Evolutionary conservation across 2,113 vertebrate species (phyloP).

Genomic region (Gopherus evgoodei): DNA sequence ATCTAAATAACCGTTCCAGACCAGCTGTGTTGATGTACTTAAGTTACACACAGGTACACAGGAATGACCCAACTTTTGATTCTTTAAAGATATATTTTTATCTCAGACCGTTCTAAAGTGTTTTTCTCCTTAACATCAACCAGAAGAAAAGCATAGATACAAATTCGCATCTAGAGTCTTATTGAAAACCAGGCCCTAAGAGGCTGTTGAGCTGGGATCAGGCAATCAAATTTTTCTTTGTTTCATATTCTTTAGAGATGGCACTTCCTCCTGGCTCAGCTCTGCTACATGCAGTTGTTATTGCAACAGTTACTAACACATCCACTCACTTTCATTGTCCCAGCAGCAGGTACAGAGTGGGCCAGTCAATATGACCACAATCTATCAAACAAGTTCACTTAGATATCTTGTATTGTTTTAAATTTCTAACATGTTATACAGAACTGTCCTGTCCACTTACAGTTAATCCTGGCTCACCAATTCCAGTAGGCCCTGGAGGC

Average conservation of each 20-base stretch:
- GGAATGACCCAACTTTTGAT: neutral
- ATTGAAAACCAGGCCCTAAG: neutral
- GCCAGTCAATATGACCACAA: neutral
- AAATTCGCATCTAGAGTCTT: neutral
- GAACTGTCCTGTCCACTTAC: conserved; percentile 77
- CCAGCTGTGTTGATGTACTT: neutral
- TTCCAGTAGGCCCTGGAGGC: conserved; percentile 79
- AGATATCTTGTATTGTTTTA: neutral
- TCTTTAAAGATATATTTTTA: neutral
- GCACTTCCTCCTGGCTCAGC: neutral
- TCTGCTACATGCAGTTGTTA: neutral
- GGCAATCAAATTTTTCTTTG: neutral
- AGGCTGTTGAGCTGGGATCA: neutral
- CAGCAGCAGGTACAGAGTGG: neutral
- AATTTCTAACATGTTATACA: neutral
- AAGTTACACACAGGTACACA: neutral
- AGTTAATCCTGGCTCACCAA: conserved; percentile 84
- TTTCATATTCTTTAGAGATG: neutral
- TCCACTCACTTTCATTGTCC: neutral
- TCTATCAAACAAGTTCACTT: neutral
- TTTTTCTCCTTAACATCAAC: neutral
- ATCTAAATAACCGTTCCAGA: neutral
- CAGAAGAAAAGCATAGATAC: neutral
- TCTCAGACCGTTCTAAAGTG: neutral
- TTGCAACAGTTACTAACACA: neutral